phyloP scores from a whole-genome alignment of 2,797 vertebrate genomes.

The Dendrocincla fuliginosa region DNA sequence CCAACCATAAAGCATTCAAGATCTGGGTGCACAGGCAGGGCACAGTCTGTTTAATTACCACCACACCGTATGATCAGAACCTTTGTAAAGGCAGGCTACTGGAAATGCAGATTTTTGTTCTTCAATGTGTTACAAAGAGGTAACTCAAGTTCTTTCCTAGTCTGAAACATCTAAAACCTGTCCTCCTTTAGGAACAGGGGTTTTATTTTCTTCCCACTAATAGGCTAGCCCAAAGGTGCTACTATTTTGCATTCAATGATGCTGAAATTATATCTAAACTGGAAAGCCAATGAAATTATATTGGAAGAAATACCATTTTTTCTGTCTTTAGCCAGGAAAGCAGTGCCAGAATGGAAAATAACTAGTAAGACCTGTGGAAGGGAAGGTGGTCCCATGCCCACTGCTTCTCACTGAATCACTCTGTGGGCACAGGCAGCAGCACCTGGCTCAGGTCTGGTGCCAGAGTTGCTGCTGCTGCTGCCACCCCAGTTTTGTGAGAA shows the following conservation, averaged over 20 bases:
- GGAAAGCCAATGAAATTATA: neutral
- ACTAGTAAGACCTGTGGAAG: neutral
- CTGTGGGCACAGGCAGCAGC: neutral
- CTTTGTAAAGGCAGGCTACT: neutral
- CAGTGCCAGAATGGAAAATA: neutral
- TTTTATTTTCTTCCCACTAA: neutral
- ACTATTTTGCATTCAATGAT: neutral
- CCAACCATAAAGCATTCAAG: neutral
- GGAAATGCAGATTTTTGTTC: neutral
- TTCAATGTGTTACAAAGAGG: neutral
- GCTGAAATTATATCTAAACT: neutral
- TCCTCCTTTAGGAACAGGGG: neutral
- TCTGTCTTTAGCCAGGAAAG: neutral
- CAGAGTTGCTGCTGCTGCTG: neutral
- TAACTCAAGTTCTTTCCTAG: neutral
- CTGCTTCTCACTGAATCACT: neutral
- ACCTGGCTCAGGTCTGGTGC: neutral
- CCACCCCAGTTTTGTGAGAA: neutral
- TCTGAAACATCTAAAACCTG: neutral
- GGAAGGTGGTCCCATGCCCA: neutral
- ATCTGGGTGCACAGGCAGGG: neutral
- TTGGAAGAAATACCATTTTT: neutral
- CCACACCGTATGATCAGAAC: neutral
- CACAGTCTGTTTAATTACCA: conserved; percentile 1
- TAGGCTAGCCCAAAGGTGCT: neutral